A percentile compares a stretch with the other conserved stretches of the same genome.
These are phyloP conservation scores for Serilophus lunatus DNA, from an alignment of 2,113 vertebrate genomes.

Conservation along the genomic window DNA sequence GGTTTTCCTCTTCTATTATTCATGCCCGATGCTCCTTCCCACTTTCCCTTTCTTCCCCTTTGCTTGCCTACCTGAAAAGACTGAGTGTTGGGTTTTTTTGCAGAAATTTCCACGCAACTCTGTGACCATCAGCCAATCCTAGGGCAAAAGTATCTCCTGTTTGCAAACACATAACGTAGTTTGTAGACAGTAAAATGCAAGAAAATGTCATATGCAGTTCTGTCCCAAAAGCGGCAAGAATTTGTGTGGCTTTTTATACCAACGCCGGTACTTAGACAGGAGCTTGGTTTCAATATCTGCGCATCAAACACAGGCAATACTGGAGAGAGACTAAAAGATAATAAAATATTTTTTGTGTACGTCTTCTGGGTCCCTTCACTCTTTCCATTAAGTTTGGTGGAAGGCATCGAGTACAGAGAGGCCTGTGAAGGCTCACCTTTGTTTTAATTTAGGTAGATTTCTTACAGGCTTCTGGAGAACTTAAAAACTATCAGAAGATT, in stretches of 20 bases:
- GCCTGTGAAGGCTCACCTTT: not conserved
- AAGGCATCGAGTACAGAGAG: not conserved
- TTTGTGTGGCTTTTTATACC: not conserved
- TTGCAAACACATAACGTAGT: not conserved
- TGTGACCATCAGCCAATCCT: not conserved
- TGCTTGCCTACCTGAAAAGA: not conserved
- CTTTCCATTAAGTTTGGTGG: not conserved
- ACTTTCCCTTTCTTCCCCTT: not conserved
- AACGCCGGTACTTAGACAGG: not conserved
- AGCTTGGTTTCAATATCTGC: not conserved
- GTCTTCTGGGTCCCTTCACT: not conserved
- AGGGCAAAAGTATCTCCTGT: not conserved
- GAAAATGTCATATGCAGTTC: not conserved
- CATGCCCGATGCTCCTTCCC: accelerated
- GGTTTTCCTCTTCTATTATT: not conserved
- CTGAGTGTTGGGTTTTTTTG: not conserved
- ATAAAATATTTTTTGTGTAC: accelerated
- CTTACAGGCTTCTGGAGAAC: not conserved
- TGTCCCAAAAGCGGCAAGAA: not conserved
- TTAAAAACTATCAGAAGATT: not conserved
- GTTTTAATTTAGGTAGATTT: not conserved
- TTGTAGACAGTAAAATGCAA: not conserved
- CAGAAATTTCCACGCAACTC: not conserved
- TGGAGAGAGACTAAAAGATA: not conserved
- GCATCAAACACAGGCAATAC: not conserved